These are phyloP conservation scores for Eumacrocentrus americanus DNA, from an alignment of 2,888 invertebrate genomes.

Conservation along the genomic window DNA sequence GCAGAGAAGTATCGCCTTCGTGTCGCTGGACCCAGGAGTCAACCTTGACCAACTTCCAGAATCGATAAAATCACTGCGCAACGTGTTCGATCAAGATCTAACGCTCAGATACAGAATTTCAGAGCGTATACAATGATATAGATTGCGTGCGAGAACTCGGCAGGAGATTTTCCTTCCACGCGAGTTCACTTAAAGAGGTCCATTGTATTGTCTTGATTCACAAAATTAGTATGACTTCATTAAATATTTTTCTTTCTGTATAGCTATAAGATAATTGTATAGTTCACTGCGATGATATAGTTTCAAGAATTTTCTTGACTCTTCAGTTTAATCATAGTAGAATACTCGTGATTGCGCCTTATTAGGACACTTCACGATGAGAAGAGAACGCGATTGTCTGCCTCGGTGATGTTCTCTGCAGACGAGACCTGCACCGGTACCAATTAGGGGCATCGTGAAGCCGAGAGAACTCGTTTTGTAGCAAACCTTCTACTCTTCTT, in stretches of 20 bases:
- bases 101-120: neutral
- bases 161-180: neutral
- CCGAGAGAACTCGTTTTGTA: slow-evolving; percentile 43
- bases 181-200: no score
- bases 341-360: slow-evolving; percentile 45
- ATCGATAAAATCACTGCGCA: slow-evolving; percentile 28
- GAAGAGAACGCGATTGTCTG: neutral
- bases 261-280: no score
- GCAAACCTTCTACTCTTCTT: slow-evolving; percentile 29
- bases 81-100: slow-evolving; percentile 18
- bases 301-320: no score
- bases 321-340: neutral
- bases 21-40: no score
- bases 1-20: no score
- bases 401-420: neutral
- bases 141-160: neutral
- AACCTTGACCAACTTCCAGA: slow-evolving; percentile 48
- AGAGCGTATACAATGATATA: neutral
- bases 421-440: slow-evolving; percentile 39
- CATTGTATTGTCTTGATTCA: neutral
- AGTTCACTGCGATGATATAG: no score
- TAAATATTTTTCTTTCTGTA: neutral
- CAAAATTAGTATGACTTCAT: no score
- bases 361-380: slow-evolving; percentile 38
- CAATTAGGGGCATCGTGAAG: slow-evolving; percentile 49